phyloP scores from a whole-genome alignment of 2,888 invertebrate species.

The Glyphotaelius pellucidus region DNA sequence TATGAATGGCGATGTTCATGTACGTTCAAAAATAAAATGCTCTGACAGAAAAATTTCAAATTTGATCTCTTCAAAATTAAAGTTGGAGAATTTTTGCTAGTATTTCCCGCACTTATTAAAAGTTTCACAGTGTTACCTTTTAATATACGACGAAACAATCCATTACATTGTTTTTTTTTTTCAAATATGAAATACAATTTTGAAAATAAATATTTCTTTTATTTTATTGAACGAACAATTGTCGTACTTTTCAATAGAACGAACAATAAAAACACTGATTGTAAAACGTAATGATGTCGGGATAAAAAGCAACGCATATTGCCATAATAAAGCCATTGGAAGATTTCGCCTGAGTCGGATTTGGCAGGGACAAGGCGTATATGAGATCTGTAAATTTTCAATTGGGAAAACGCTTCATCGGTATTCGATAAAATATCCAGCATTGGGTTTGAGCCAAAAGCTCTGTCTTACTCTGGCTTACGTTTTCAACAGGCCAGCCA shows the following conservation, averaged over 20 bases:
- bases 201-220: neutral
- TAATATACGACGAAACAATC: too few relatives aligned
- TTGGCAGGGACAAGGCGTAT: constrained; percentile 29
- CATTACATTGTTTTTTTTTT: too few relatives aligned
- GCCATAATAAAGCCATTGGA: neutral
- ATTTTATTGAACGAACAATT: neutral
- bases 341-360: constrained; percentile 15
- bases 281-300: neutral
- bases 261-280: neutral
- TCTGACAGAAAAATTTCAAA: too few relatives aligned
- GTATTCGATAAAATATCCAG: constrained; percentile 34
- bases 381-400: constrained; percentile 34
- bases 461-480: constrained; percentile 11
- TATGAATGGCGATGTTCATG: too few relatives aligned
- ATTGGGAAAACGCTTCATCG: constrained; percentile 30
- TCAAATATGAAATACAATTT: too few relatives aligned
- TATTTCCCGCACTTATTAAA: too few relatives aligned
- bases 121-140: too few relatives aligned
- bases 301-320: neutral
- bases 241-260: neutral
- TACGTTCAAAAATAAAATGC: too few relatives aligned
- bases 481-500: neutral
- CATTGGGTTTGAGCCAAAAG: constrained; percentile 9
- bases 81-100: too few relatives aligned
- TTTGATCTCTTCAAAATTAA: too few relatives aligned